These are phyloP conservation scores for Troides oblongomaculatus DNA, from an alignment of 2,888 invertebrate species.

Conservation along the genomic window DNA sequence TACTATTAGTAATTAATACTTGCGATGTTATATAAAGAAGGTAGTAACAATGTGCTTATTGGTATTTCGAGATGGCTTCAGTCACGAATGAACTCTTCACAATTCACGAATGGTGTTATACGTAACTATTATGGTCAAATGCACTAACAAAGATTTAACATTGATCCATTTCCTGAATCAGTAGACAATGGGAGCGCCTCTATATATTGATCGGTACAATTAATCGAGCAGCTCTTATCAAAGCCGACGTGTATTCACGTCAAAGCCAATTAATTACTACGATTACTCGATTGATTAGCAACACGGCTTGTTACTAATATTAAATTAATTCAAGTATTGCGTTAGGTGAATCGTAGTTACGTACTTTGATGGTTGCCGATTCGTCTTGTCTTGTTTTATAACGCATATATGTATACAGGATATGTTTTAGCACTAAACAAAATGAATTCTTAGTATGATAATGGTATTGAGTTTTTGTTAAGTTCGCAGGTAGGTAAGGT, in stretches of 20 bases:
- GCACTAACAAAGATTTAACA: not conserved
- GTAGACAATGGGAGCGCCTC: constrained; percentile 2
- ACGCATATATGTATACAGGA: not conserved
- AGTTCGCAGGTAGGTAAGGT: no score
- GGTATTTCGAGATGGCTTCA: no score
- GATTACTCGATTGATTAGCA: constrained; percentile 65
- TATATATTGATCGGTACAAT: constrained; percentile 36
- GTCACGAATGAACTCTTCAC: no score
- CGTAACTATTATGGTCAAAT: not conserved
- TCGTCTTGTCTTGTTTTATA: constrained; percentile 21
- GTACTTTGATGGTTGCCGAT: constrained; percentile 23
- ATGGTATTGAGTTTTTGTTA: no score
- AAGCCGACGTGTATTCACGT: constrained; percentile 43
- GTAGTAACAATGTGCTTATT: no score
- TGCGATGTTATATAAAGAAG: no score
- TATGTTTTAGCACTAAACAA: no score
- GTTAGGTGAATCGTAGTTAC: constrained; percentile 31
- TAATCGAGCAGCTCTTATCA: constrained; percentile 40
- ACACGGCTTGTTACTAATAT: constrained; percentile 53
- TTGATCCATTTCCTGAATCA: constrained; percentile 6
- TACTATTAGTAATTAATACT: no score
- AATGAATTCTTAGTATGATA: no score
- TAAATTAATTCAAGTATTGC: constrained; percentile 54
- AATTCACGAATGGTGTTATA: no score
- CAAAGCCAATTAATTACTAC: constrained; percentile 66